Conservation (phyloP, 2,888 invertebrate genomes). For the Campoplex capitator region DNA sequence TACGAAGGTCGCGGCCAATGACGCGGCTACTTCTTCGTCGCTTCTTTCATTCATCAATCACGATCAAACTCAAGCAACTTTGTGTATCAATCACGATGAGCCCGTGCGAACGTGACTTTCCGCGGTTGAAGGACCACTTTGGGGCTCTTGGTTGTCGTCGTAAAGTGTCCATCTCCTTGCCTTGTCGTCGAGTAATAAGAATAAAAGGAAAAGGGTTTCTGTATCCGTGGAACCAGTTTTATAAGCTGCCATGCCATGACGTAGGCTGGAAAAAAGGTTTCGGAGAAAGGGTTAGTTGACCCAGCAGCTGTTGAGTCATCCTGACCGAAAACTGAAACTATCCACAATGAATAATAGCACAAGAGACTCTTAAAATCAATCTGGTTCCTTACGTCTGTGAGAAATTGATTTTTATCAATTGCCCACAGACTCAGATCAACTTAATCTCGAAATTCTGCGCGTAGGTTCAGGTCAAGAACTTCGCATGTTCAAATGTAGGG, state of each 20-base stretch:
- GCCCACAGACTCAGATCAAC: background rate
- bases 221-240: slow-evolving; percentile 32
- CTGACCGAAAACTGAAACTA: background rate
- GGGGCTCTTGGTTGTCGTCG: slow-evolving; percentile 33
- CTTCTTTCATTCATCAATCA: slow-evolving; percentile 62
- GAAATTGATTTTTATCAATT: background rate
- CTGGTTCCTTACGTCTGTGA: background rate
- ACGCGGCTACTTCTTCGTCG: slow-evolving; percentile 42
- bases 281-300: background rate
- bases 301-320: slow-evolving; percentile 23
- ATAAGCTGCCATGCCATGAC: slow-evolving; percentile 17
- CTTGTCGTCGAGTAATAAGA: slow-evolving; percentile 11
- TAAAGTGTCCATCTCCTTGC: slow-evolving; percentile 22
- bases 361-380: background rate
- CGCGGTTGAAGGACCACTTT: slow-evolving; percentile 32
- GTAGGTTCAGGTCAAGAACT: background rate
- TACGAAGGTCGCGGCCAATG: slow-evolving; percentile 54
- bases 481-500: background rate
- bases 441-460: background rate
- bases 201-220: slow-evolving; percentile 23
- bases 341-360: background rate
- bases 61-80: slow-evolving; percentile 63
- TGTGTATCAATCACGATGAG: slow-evolving; percentile 62
- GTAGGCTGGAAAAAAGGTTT: slow-evolving; percentile 3
- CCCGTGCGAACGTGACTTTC: slow-evolving; percentile 3